Conservation (phyloP, 30 jellyfish, hydroid and myxozoan genomes). For the Aurelia aurita region DNA sequence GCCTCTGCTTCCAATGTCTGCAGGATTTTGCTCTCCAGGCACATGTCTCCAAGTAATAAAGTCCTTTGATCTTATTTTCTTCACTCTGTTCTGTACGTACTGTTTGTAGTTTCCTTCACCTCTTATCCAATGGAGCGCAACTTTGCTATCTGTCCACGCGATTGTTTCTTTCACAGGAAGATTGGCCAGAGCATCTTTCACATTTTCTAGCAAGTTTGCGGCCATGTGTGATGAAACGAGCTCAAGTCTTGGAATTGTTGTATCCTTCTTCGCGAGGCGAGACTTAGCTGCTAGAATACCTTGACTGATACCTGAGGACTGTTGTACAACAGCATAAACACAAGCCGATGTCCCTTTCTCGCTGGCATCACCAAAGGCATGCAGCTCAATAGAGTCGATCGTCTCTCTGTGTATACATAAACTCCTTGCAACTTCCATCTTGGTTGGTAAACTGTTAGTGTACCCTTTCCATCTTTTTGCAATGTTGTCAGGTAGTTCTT, state of each 20-base stretch:
- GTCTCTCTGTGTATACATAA: neutral
- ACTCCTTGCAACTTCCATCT: slow-evolving; percentile 35
- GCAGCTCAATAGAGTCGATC: slow-evolving; percentile 42
- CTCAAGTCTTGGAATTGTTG: slow-evolving; percentile 81
- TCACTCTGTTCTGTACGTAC: slow-evolving; percentile 70
- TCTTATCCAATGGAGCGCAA: slow-evolving; percentile 70
- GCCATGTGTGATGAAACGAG: slow-evolving; percentile 81
- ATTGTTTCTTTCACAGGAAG: slow-evolving; percentile 9
- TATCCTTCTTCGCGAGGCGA: slow-evolving; percentile 57
- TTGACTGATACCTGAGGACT: slow-evolving; percentile 28
- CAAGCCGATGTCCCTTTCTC: slow-evolving; percentile 54
- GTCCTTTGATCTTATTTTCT: slow-evolving; percentile 41
- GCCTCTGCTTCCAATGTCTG: slow-evolving; percentile 62
- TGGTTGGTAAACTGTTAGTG: slow-evolving; percentile 30
- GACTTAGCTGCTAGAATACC: slow-evolving; percentile 66
- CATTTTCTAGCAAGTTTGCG: slow-evolving; percentile 58
- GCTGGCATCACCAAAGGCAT: slow-evolving; percentile 88
- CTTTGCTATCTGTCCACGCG: slow-evolving; percentile 75
- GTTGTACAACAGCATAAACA: slow-evolving; percentile 58
- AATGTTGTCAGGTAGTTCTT: slow-evolving; percentile 38
- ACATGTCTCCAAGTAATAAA: slow-evolving; percentile 65
- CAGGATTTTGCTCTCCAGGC: slow-evolving; percentile 39
- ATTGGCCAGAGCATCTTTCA: slow-evolving; percentile 29
- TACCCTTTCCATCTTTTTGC: slow-evolving; percentile 41
- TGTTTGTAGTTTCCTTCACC: slow-evolving; percentile 63